These are phyloP conservation scores for Ictalurus furcatus DNA, from an alignment of 2,113 vertebrate species.

Conservation along the genomic window DNA sequence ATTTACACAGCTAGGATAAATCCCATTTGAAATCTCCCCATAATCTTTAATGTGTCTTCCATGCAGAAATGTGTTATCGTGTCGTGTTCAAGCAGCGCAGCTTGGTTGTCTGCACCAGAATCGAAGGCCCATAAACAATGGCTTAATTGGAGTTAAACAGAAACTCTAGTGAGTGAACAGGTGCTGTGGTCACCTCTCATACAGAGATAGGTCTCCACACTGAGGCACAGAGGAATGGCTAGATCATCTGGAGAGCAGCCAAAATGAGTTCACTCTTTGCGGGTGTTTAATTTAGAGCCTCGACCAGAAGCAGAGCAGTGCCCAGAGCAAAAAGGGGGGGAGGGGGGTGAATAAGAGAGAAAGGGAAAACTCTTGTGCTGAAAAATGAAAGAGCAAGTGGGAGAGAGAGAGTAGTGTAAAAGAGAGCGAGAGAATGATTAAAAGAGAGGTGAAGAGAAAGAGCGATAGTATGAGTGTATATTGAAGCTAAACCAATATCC, in stretches of 20 bases:
- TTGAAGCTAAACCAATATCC: slow-evolving; percentile 18
- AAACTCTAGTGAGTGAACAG: slow-evolving; percentile 20
- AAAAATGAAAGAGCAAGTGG: not conserved
- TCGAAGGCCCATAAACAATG: slow-evolving; percentile 22
- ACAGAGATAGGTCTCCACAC: slow-evolving; percentile 31
- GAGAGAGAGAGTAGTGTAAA: not conserved
- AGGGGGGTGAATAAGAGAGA: too few species aligned
- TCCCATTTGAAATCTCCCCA: not conserved
- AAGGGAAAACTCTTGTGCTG: not conserved
- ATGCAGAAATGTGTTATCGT: not conserved
- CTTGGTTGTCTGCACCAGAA: not conserved
- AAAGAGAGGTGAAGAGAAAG: not conserved
- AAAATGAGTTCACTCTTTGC: slow-evolving; percentile 18
- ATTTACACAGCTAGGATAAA: not conserved
- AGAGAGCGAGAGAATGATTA: not conserved
- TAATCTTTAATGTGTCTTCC: not conserved
- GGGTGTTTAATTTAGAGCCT: slow-evolving; percentile 43
- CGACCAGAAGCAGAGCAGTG: not conserved
- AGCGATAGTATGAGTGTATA: slow-evolving; percentile 7
- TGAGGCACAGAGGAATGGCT: not conserved
- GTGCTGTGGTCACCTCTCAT: slow-evolving; percentile 41
- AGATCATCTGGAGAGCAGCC: slow-evolving; percentile 39
- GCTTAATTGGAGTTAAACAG: slow-evolving; percentile 41
- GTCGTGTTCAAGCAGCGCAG: not conserved
- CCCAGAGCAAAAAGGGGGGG: not conserved